Evolutionary conservation across 2,888 invertebrate species (phyloP).

Genomic region (Limnephilus rhombicus): DNA sequence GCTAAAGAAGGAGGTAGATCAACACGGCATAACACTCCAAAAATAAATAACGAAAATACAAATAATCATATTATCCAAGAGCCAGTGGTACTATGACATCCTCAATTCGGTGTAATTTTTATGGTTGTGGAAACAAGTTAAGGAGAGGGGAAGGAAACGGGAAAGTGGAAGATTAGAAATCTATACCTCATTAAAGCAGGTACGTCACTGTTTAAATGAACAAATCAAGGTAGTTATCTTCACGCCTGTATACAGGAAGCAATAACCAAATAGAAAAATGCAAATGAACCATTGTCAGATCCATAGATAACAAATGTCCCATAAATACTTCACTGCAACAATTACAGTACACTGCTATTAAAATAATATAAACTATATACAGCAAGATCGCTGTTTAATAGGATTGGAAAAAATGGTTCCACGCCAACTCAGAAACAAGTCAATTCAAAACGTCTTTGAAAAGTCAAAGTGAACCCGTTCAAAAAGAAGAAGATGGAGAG

Average conservation of each 20-base stretch:
- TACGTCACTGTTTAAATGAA: background rate
- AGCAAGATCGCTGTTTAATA: background rate
- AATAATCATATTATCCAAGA: too few relatives aligned
- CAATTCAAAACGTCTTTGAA: too few relatives aligned
- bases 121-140: too few relatives aligned
- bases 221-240: slow-evolving; percentile 8
- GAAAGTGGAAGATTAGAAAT: background rate
- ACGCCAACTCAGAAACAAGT: too few relatives aligned
- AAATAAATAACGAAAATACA: too few relatives aligned
- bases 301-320: background rate
- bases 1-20: too few relatives aligned
- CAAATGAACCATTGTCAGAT: slow-evolving; percentile 28
- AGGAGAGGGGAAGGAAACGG: background rate
- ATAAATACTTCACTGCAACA: slow-evolving; percentile 13
- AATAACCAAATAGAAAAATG: slow-evolving; percentile 34
- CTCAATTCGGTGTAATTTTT: too few relatives aligned
- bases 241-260: slow-evolving; percentile 25
- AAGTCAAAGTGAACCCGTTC: too few relatives aligned
- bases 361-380: background rate
- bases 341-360: background rate
- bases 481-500: too few relatives aligned
- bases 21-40: too few relatives aligned
- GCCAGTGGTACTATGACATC: too few relatives aligned
- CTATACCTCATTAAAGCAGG: background rate
- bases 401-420: background rate